Evolutionary conservation across 1,140 invertebrate species (phyloP).

Genomic region (Orius insidiosus): DNA sequence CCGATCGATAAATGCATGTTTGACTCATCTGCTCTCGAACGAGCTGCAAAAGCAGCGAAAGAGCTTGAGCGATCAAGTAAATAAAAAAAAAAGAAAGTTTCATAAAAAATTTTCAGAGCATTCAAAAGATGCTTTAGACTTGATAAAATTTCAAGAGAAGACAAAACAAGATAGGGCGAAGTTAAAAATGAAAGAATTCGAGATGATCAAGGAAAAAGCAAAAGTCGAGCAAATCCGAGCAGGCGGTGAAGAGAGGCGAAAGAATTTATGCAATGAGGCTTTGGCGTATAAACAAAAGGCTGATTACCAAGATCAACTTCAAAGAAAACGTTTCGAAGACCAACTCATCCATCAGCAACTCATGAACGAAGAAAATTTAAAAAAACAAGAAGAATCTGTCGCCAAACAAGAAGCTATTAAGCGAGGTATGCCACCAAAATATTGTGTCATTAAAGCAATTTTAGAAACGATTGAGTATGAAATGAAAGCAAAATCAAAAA

Average conservation of each 20-base stretch:
- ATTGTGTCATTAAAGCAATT: no score
- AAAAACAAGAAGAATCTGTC: constrained; percentile 91
- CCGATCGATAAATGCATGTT: constrained; percentile 80
- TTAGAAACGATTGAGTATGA: constrained; percentile 89
- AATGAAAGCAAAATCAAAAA: constrained; percentile 81
- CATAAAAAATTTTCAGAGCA: constrained; percentile 38
- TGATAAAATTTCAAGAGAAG: constrained; percentile 81
- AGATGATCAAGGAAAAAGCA: constrained; percentile 76
- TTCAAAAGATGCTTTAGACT: constrained; percentile 83
- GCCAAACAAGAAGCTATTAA: constrained; percentile 92
- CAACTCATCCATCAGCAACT: constrained; percentile 79
- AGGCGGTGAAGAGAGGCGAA: constrained; percentile 85
- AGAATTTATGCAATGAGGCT: constrained; percentile 85
- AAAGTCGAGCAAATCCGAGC: constrained; percentile 78
- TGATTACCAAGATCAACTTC: constrained; percentile 93
- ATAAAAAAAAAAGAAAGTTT: no score
- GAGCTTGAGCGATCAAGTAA: constrained; percentile 85
- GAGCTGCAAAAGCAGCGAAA: constrained; percentile 88
- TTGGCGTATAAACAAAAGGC: constrained; percentile 84
- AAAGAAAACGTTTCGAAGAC: constrained; percentile 91
- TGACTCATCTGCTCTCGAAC: constrained; percentile 89
- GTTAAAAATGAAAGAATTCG: constrained; percentile 77
- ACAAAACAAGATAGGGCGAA: constrained; percentile 75
- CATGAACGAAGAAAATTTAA: constrained; percentile 86
- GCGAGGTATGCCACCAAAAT: constrained; percentile 31